Evolutionary conservation across 2,888 invertebrate species (phyloP).

Genomic region (Diarsia brunnea): DNA sequence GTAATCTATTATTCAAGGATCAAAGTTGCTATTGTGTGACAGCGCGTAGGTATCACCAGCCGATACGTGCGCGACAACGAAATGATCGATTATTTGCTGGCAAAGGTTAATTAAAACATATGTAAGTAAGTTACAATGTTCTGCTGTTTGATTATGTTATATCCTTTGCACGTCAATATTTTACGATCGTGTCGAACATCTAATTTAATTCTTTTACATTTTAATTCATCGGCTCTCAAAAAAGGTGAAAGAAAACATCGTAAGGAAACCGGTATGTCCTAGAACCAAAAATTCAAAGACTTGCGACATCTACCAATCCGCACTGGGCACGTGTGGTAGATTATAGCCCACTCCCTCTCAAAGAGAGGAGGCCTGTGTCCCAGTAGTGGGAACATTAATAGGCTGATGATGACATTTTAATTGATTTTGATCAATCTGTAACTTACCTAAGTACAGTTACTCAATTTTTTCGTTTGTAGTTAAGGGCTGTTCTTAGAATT

Average conservation of each 20-base stretch:
- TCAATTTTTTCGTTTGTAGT: neutral
- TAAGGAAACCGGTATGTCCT: too few relatives aligned
- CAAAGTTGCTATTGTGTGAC: slow-evolving; percentile 36
- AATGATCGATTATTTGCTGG: slow-evolving; percentile 51
- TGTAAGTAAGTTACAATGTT: slow-evolving; percentile 41
- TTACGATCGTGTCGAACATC: slow-evolving; percentile 9
- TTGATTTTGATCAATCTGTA: too few relatives aligned
- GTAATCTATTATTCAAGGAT: slow-evolving; percentile 65
- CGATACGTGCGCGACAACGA: slow-evolving; percentile 52
- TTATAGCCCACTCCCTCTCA: too few relatives aligned
- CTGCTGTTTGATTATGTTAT: slow-evolving; percentile 40
- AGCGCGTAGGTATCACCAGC: slow-evolving; percentile 29
- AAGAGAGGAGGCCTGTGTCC: too few relatives aligned
- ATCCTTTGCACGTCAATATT: slow-evolving; percentile 31
- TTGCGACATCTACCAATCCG: too few relatives aligned
- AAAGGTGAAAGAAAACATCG: too few relatives aligned
- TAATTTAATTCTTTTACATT: neutral
- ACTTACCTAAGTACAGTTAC: too few relatives aligned
- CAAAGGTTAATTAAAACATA: slow-evolving; percentile 58
- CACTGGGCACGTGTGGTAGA: too few relatives aligned
- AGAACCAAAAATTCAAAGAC: too few relatives aligned
- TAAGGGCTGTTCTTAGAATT: slow-evolving; percentile 9
- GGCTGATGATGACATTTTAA: too few relatives aligned
- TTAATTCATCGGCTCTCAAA: too few relatives aligned
- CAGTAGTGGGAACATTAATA: too few relatives aligned